Evolutionary conservation across 2,797 vertebrate species (phyloP).

Genomic region (Karalla daura): DNA sequence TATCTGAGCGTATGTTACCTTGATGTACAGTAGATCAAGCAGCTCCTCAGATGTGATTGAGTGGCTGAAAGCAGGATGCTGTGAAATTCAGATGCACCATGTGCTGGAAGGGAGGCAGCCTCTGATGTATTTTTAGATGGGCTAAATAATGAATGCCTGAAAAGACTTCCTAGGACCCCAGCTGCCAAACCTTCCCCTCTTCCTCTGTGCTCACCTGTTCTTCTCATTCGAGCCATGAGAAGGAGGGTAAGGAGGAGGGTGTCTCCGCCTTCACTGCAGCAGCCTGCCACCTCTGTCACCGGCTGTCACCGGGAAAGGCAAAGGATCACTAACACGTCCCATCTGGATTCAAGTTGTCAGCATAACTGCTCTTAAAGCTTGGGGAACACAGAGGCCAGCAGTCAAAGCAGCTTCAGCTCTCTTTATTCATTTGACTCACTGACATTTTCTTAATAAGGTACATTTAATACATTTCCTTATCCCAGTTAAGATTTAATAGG

Average conservation of each 20-base stretch:
- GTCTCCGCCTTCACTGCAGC: slow-evolving; percentile 46
- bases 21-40: slow-evolving; percentile 78
- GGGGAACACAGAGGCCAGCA: slow-evolving; percentile 1
- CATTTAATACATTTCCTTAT: neutral
- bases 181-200: slow-evolving; percentile 68
- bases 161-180: slow-evolving; percentile 78
- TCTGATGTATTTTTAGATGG: slow-evolving; percentile 85
- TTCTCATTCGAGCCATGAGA: slow-evolving; percentile 31
- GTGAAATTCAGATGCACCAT: slow-evolving; percentile 75
- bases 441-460: neutral
- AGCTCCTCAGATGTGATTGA: slow-evolving; percentile 65
- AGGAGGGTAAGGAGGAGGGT: slow-evolving; percentile 32
- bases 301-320: slow-evolving; percentile 44
- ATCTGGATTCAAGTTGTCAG: slow-evolving; percentile 37
- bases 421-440: neutral
- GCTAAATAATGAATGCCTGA: slow-evolving; percentile 86
- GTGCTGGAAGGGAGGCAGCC: slow-evolving; percentile 70
- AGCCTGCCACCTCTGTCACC: slow-evolving; percentile 48
- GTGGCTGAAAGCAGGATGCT: slow-evolving; percentile 65
- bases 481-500: neutral
- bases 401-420: neutral
- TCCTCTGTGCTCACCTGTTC: slow-evolving; percentile 64
- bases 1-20: slow-evolving; percentile 40
- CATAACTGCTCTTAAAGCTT: neutral
- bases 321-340: slow-evolving; percentile 45